Conservation (phyloP, 92 coral and sea anemone species). For the Palythoa heliodiscus region DNA sequence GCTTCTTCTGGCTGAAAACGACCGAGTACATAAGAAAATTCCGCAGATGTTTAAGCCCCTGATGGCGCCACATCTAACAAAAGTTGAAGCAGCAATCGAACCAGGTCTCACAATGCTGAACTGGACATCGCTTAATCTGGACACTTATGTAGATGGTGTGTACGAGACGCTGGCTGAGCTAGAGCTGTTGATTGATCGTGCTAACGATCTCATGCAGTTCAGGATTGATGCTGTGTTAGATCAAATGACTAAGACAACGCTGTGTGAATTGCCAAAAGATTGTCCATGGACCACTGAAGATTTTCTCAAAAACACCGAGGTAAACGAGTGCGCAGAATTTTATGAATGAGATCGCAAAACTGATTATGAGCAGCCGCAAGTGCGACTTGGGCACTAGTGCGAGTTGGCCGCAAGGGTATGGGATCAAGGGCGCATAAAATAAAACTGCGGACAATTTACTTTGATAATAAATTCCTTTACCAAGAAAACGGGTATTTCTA, state of each 20-base stretch:
- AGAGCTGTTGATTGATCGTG: slow-evolving; percentile 81
- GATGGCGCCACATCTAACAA: slow-evolving; percentile 94
- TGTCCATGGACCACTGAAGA: slow-evolving; percentile 87
- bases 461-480: too few species aligned
- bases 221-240: slow-evolving; percentile 90
- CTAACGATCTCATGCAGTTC: slow-evolving; percentile 85
- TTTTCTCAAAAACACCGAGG: slow-evolving; percentile 90
- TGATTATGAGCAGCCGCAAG: too few species aligned
- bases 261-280: slow-evolving; percentile 86
- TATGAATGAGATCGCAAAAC: too few species aligned
- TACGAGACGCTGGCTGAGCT: slow-evolving; percentile 82
- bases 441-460: too few species aligned
- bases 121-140: slow-evolving; percentile 94
- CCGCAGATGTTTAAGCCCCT: slow-evolving; percentile 84
- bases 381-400: too few species aligned
- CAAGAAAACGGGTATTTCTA: too few species aligned
- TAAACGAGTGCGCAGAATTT: neutral
- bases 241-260: slow-evolving; percentile 82
- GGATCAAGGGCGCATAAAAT: too few species aligned
- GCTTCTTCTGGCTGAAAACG: slow-evolving; percentile 81
- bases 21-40: slow-evolving; percentile 74
- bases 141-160: slow-evolving; percentile 81
- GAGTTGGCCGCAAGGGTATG: too few species aligned
- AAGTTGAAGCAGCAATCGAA: slow-evolving; percentile 89
- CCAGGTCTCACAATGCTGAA: slow-evolving; percentile 94